Evolutionary conservation across 1,140 invertebrate genomes (phyloP).

Genomic region (Idris sp.): DNA sequence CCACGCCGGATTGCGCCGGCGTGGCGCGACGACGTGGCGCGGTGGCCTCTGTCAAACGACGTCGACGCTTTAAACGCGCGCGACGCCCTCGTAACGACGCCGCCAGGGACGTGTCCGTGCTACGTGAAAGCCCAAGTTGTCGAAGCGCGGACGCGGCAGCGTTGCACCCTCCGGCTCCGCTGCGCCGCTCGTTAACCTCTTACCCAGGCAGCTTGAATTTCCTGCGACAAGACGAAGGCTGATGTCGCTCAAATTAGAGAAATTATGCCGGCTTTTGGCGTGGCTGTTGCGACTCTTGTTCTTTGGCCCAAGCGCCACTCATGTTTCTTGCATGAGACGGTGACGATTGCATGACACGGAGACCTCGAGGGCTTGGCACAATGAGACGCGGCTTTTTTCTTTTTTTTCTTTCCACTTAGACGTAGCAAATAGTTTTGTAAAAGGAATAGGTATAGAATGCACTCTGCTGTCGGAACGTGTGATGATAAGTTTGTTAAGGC

Average conservation of each 20-base stretch:
- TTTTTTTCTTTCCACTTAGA: too few species aligned
- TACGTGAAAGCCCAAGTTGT: background rate
- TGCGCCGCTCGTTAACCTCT: constrained; percentile 58
- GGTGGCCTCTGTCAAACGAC: too few species aligned
- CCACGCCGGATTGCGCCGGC: too few species aligned
- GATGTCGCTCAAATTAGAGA: constrained; percentile 61
- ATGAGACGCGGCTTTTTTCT: too few species aligned
- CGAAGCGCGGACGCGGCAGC: constrained; percentile 52
- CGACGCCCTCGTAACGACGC: too few species aligned
- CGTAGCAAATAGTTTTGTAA: too few species aligned
- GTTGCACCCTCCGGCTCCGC: constrained; percentile 20
- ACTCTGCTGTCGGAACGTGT: background rate
- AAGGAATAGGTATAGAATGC: too few species aligned
- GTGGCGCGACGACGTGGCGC: too few species aligned
- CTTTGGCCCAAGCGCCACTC: constrained; percentile 32
- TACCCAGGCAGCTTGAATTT: constrained; percentile 61
- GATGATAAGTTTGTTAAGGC: constrained; percentile 18
- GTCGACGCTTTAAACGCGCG: too few species aligned
- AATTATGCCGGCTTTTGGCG: constrained; percentile 56
- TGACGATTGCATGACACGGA: constrained; percentile 29
- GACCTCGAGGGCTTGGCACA: too few species aligned
- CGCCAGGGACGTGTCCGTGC: too few species aligned
- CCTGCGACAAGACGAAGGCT: constrained; percentile 55
- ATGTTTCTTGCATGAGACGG: constrained; percentile 43
- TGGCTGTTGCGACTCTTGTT: constrained; percentile 44